phyloP scores from a whole-genome alignment of 2,888 invertebrate genomes.

The Calameuta filiformis region DNA sequence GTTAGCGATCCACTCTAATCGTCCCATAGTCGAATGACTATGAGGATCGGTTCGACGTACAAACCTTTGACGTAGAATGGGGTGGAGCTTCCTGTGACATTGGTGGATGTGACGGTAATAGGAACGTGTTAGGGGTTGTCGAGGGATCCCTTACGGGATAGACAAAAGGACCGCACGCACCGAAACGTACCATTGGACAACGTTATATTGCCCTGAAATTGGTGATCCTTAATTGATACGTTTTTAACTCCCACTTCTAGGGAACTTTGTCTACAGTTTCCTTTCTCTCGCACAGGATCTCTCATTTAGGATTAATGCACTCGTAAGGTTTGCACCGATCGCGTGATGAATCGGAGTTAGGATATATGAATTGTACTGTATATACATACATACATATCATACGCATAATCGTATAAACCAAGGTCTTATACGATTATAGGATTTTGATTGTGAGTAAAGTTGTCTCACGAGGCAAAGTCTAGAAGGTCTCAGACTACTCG shows the following conservation, averaged over 20 bases:
- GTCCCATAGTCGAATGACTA: constrained; percentile 49
- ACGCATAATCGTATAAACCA: background rate
- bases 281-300: background rate
- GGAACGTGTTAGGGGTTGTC: constrained; percentile 61
- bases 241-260: constrained; percentile 27
- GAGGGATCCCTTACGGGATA: constrained; percentile 55
- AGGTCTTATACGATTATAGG: background rate
- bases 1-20: constrained; percentile 55
- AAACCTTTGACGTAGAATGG: constrained; percentile 30
- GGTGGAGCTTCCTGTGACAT: constrained; percentile 20
- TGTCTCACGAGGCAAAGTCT: background rate
- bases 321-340: background rate
- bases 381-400: background rate
- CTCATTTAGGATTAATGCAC: background rate
- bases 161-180: constrained; percentile 63
- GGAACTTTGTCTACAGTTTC: background rate
- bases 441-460: background rate
- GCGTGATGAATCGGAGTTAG: background rate
- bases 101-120: constrained; percentile 53
- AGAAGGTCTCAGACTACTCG: background rate
- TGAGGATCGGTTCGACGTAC: constrained; percentile 38
- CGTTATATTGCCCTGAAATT: constrained; percentile 53
- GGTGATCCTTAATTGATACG: constrained; percentile 4
- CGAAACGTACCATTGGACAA: constrained; percentile 59
- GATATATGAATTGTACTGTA: background rate